Evolutionary conservation across 2,113 vertebrate species (phyloP).

Genomic region (Halcyon malimbica): DNA sequence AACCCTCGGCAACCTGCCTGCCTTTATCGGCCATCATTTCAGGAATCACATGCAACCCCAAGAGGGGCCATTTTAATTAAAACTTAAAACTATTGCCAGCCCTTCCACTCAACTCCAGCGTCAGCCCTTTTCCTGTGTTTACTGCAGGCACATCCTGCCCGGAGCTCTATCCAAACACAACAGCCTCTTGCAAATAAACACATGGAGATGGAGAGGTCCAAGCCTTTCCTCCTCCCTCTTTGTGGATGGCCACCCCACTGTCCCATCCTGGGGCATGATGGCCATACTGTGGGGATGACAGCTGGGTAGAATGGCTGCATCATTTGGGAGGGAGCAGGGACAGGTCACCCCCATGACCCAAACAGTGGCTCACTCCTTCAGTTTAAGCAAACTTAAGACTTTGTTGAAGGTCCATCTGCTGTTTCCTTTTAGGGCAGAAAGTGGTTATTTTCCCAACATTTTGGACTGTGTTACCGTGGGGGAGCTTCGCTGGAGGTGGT

Average conservation of each 20-base stretch:
- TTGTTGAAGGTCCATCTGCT: background rate
- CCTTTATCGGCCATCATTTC: background rate
- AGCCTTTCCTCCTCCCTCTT: background rate
- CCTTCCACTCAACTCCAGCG: background rate
- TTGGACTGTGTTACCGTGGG: background rate
- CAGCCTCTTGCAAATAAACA: conserved; percentile 41
- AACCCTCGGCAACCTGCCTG: background rate
- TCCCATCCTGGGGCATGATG: accelerated
- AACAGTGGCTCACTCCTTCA: background rate
- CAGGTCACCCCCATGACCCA: accelerated
- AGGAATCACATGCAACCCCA: background rate
- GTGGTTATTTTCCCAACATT: background rate
- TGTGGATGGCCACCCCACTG: accelerated
- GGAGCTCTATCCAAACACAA: conserved; percentile 29
- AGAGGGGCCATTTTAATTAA: conserved; percentile 15
- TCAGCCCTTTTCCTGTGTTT: conserved; percentile 65
- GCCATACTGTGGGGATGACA: background rate
- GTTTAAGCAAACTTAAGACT: background rate
- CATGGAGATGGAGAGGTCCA: background rate
- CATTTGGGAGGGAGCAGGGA: accelerated
- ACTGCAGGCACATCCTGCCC: conserved; percentile 52
- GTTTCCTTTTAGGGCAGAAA: background rate
- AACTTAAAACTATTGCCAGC: background rate
- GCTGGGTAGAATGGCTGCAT: accelerated
- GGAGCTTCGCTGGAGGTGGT: background rate